Evolutionary conservation across 2,888 invertebrate species (phyloP), one percentile per base, ranked within the genome.

Genomic region (Pterostichus madidus): DNA sequence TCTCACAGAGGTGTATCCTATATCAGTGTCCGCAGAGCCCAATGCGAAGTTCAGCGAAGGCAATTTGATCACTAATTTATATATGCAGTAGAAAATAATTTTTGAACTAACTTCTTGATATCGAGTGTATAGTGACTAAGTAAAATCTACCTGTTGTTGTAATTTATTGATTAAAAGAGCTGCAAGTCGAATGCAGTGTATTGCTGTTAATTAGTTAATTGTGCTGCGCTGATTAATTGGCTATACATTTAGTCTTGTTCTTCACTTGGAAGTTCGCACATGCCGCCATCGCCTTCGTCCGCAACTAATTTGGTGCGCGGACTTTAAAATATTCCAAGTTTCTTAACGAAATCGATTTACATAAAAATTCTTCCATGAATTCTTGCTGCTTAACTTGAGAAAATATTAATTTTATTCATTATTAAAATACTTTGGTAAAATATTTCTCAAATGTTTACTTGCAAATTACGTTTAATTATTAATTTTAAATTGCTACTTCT

Each of bases 181-280:
- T 44, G 44, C 39, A 71, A 71, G 44, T 24, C 68, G 24, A 39
- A 71, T 17, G 44, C 68, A 13, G 8, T 61, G 17, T 44, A 71
- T 32, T n/a, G 24, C 32, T 79, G 79, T 79, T 79, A 79, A 79
- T 79, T 79, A 64, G 64, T 79, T 79, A 79, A 79, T 79, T 79
- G 79, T 64, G 44, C 46, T 49, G 46, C 61, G 53, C 49, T 64
- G 64, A 79, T 61, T 79, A 79, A 79, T 79, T 79, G 79, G 46
- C 61, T 32, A 44, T 78, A 78, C 59, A 59, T 78, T 15, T 64
- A 59, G n/a, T n/a, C 11, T 24, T 24, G 46, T 17, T 61, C 64
- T 61, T 15, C 39, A 39, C 59, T 59, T 35, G 56, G 17, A 44
- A 78, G 44, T 44, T 15, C 24, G 59, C 24, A 44, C 49, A 24